Evolutionary conservation across 2,797 vertebrate genomes (phyloP), one percentile per base, ranked within the genome.

Genomic region (Synaphobranchus kaupii): DNA sequence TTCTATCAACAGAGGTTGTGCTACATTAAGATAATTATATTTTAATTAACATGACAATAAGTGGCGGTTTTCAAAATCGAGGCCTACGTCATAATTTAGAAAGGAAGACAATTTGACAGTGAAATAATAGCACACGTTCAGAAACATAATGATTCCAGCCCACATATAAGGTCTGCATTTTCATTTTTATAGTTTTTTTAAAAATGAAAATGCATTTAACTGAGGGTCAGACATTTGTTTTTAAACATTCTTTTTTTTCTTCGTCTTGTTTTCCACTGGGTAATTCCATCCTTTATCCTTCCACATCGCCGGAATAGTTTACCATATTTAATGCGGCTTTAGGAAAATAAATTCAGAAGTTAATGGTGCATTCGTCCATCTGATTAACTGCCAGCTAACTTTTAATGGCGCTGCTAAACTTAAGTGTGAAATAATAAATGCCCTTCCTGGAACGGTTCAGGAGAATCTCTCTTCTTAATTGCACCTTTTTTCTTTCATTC

Each of bases 331-430:
- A 95, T 95, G 93, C 93, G 93, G 93, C 93, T 95, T 95, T 91
- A 86, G 25, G 92, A 91, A 90, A 95, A 94, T 92, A 89, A 94
- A 95, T 95, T 94, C 93, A 92, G 91, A 93, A 93, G 93, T 94
- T 95, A 96, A 96, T 95, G 93, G 95, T 87, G 92, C 95, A 93
- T 96, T 96, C 95, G 94, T 96, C 93, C 92, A 83, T 47, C 90
- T 95, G 95, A 96, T 96, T 95, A 95, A 95, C 92, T 94, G 94
- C 93, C 87, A 91, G 82, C 90, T 89, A 90, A 84, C 93, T 94
- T 92, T 93, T 93, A 89, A 92, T 95, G 93, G 94, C 94, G 93
- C 86, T 81, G 91, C 93, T 94, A 94, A 95, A 94, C 93, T 56
- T 83, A 84, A 76, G 52, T 34, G 83, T 25, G 56, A 73, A 83